These are phyloP conservation scores for Poeciliopsis turrubarensis DNA, from an alignment of 2,113 vertebrate species.

Conservation along the genomic window DNA sequence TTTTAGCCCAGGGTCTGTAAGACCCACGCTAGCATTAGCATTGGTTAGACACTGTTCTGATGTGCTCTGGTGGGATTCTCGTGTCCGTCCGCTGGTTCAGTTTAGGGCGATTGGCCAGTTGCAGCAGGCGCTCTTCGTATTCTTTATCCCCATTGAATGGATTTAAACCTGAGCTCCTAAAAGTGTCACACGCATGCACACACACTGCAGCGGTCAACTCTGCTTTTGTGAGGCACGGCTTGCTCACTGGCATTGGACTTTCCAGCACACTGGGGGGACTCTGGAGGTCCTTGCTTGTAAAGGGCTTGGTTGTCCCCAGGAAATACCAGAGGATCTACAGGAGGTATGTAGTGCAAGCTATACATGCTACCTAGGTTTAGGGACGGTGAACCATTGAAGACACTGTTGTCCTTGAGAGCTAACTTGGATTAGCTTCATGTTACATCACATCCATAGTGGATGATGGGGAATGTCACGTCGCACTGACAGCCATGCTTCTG, in stretches of 20 bases:
- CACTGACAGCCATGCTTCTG: constrained; percentile 3
- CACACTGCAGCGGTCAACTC: constrained; percentile 4
- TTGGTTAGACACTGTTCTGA: constrained; percentile 14
- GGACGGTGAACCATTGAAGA: constrained; percentile 14
- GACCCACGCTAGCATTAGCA: constrained; percentile 12
- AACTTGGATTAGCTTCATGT: constrained; percentile 35
- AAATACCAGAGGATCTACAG: constrained; percentile 54
- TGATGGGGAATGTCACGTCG: constrained; percentile 31
- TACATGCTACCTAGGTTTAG: constrained; percentile 7
- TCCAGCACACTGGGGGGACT: constrained; percentile 47
- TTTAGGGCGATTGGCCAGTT: constrained; percentile 40
- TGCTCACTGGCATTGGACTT: constrained; percentile 2
- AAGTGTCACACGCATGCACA: constrained; percentile 27
- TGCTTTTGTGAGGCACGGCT: constrained; percentile 8
- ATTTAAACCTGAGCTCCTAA: constrained; percentile 67
- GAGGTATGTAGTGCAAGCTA: constrained; percentile 64
- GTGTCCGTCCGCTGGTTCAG: constrained; percentile 42
- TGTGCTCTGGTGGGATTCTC: constrained; percentile 21
- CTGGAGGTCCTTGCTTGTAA: constrained; percentile 43
- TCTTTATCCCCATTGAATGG: constrained; percentile 66
- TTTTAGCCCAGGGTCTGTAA: constrained; percentile 45
- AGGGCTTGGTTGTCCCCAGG: constrained; percentile 39
- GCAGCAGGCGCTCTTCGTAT: constrained; percentile 11
- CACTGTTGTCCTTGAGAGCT: constrained; percentile 7
- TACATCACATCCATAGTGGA: constrained; percentile 17